These are phyloP conservation scores for Anguilla obscura DNA, from an alignment of 2,797 vertebrate genomes.

Conservation along the genomic window DNA sequence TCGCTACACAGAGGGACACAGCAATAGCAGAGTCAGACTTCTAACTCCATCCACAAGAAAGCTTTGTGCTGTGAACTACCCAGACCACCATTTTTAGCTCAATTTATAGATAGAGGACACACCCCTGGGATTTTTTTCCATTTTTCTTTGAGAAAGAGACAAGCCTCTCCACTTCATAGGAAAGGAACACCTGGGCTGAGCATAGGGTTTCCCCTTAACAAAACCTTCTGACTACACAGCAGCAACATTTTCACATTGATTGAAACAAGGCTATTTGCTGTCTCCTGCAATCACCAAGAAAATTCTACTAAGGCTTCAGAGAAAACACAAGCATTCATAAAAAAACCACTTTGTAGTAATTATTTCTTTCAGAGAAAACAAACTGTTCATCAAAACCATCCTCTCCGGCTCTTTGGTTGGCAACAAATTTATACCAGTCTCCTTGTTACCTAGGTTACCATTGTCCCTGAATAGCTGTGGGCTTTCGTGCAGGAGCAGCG, in stretches of 20 bases:
- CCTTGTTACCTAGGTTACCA: conserved; percentile 61
- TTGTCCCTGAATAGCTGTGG: conserved; percentile 50
- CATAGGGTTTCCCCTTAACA: not conserved
- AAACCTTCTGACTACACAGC: conserved; percentile 4
- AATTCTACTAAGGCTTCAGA: conserved; percentile 25
- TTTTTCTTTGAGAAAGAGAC: not conserved
- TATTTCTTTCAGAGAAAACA: conserved; percentile 57
- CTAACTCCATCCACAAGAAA: not conserved
- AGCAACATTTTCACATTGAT: not conserved
- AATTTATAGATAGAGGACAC: not conserved
- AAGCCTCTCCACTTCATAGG: not conserved
- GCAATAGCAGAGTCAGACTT: not conserved
- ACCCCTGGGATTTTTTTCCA: not conserved
- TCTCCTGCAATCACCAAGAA: not conserved
- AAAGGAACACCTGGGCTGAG: not conserved
- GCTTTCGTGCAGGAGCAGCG: conserved; percentile 36
- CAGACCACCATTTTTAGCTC: not conserved
- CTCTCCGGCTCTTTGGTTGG: conserved; percentile 59
- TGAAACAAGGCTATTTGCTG: conserved; percentile 49
- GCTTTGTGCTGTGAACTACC: not conserved
- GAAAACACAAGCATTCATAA: conserved; percentile 55
- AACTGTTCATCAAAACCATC: conserved; percentile 61
- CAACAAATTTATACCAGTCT: conserved; percentile 54
- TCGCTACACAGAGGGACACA: not conserved
- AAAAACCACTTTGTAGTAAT: conserved; percentile 56